Conservation (phyloP, 2,113 vertebrate genomes). For the Phoenicopterus ruber region DNA sequence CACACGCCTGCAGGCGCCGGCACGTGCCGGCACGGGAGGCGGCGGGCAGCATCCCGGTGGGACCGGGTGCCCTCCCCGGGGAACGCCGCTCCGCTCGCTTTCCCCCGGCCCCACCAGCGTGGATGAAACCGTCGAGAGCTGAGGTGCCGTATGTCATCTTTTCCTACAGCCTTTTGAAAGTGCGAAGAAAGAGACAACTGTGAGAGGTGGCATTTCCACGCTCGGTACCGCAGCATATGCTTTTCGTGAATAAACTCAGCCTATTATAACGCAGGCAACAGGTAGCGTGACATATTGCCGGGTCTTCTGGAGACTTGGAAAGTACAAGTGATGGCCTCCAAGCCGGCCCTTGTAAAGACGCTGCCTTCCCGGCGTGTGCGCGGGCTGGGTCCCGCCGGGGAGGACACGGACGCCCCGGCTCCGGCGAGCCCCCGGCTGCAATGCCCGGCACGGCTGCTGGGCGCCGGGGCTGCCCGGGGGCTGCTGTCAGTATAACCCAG, state of each 20-base stretch:
- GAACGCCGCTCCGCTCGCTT: background rate
- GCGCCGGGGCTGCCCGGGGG: background rate
- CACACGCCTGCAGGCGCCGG: fast-evolving
- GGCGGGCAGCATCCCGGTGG: fast-evolving
- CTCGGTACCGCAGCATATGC: background rate
- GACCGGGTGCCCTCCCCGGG: fast-evolving
- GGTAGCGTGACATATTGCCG: background rate
- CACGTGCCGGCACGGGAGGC: background rate
- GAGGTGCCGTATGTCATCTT: background rate
- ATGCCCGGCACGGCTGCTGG: fast-evolving
- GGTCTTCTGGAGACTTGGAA: background rate
- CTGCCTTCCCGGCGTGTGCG: background rate
- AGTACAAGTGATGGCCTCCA: background rate
- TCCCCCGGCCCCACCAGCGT: background rate
- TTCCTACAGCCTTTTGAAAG: slow-evolving; percentile 3
- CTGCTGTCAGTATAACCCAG: background rate
- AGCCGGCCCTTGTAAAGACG: background rate
- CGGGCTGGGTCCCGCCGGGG: fast-evolving
- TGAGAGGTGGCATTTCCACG: background rate
- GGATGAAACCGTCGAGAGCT: background rate
- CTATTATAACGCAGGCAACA: background rate
- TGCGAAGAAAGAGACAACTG: background rate
- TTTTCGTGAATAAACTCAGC: background rate
- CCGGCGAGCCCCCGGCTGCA: background rate
- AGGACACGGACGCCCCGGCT: fast-evolving